Percentiles rank a stretch among this genome's conserved stretches.
Conservation (phyloP, 1,140 invertebrate genomes). For the Philotrypesis tridentata region DNA sequence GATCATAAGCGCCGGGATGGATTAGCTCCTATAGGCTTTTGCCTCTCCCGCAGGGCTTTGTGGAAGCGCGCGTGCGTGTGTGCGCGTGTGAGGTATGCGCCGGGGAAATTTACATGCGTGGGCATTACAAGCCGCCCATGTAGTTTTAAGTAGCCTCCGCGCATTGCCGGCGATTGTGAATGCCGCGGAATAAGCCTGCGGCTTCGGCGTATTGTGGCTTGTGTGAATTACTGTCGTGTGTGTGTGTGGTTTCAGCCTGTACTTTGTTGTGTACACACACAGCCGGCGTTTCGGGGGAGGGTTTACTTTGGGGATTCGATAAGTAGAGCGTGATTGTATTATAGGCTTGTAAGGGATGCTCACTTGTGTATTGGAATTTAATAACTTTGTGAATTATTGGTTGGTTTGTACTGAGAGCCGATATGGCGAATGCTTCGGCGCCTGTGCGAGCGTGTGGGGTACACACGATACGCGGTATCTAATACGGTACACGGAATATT, state of each 20-base stretch:
- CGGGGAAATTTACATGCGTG: slow-evolving; percentile 2
- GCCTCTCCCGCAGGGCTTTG: neutral
- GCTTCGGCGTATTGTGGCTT: neutral
- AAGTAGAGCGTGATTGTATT: neutral
- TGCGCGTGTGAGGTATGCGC: neutral
- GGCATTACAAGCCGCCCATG: neutral
- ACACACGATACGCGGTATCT: too few relatives aligned
- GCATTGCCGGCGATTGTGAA: neutral
- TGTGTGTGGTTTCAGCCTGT: too few relatives aligned
- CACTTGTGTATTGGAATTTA: neutral
- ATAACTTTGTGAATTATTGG: neutral
- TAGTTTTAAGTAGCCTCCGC: neutral
- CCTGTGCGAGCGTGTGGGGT: too few relatives aligned
- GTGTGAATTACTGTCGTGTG: neutral
- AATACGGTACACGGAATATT: too few relatives aligned
- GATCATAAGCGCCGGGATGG: slow-evolving; percentile 39
- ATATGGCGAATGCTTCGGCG: too few relatives aligned
- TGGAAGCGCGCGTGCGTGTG: neutral
- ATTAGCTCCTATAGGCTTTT: neutral
- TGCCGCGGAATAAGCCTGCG: neutral
- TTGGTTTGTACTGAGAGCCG: too few relatives aligned
- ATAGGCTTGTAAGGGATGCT: neutral
- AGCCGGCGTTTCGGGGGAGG: neutral
- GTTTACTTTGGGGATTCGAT: neutral
- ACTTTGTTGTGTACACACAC: too few relatives aligned